Evolutionary conservation across 2,888 invertebrate genomes (phyloP), one percentile per base, ranked within the genome.

Genomic region (Napeogenes inachia): DNA sequence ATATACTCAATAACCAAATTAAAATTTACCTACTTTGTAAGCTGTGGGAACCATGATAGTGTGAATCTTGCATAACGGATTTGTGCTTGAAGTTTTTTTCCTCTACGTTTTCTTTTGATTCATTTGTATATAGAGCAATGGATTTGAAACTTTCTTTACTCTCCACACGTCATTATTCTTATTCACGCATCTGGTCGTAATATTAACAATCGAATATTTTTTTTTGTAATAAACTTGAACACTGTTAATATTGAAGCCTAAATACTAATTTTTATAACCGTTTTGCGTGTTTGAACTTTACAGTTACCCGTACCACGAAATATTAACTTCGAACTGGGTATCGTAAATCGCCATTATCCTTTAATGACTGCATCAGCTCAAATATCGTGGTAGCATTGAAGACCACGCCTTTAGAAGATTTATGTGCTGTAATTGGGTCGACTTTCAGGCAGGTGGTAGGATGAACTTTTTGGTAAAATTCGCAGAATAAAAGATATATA

Each of bases 371-470:
- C 74, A 74, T 64, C 68, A 71, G 53, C 74, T 76, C 79, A 77
- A 82, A 81, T 78, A 79, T 75, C 73, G 68, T 73, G 75, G 79
- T 75, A 79, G 80, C 75, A 80, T 79, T 78, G 73, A 64, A 10
- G 54, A 64, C 67, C 72, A 80, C 85, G 83, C 85, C 84, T 74
- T 70, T 69, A 59, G 53, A 63, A 71, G 73, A 79, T 77, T 79
- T 74, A 78, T 75, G 68, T 69, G 61, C 65, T 65, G 73, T 62
- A 77, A 72, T 72, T 73, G 75, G 78, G 78, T 78, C 77, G 74
- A 72, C 32, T 62, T 64, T 58, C 59, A 66, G 73, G 74, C 82
- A 82, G 78, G 78, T 81, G 77, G 77, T 75, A 73, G 69, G 60
- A 60, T 60, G 56, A 58, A 58, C 50, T 50, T 50, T 42, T 50